Evolutionary conservation across 1,140 invertebrate genomes (phyloP), one percentile per base, ranked within the genome.

Genomic region (Macrotrachela quadricornifera): DNA sequence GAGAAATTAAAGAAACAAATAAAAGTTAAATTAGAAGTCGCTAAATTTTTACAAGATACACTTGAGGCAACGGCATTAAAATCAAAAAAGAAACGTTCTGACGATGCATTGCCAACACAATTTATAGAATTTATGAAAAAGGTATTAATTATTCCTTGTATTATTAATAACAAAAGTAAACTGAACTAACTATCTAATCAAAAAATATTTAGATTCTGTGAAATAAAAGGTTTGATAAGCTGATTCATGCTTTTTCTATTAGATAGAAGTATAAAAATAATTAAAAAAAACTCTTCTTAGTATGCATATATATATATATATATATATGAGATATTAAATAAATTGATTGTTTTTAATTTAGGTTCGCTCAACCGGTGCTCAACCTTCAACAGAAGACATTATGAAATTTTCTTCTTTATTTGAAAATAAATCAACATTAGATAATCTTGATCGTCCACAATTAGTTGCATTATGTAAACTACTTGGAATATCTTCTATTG

Each of bases 341-440:
- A n/a, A n/a, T n/a, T n/a, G n/a, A n/a, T 30, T 30, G 21, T 30
- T 30, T 30, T 30, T 30, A 30, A 4, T 30, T 30, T 30, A 30
- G 21, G 73, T 80, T 42, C 67, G 78, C 52, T 72, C 62, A 39
- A 71, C 75, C 14, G 88, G 82, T 15, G 77, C 79, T 60, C 74
- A 80, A 58, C 83, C 87, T 0, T 79, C 78, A 0, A 94, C 81
- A 63, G 82, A 88, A 59, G 91, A 99, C 61, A 95, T 99, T 44
- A 78, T 96, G 63, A 87, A 86, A 64, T 97, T 86, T 68, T 88
- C 87, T 12, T 94, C 94, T 66, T 71, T 73, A 43, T 97, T 97
- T 73, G 85, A 96, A 68, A 91, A 99, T 73, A 90, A 97, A 73
- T 84, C 97, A n/a, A 99, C 92, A 0, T 70, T 99, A 45, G 94